Conservation (phyloP, 2,113 vertebrate genomes). For the Archilochus colubris region DNA sequence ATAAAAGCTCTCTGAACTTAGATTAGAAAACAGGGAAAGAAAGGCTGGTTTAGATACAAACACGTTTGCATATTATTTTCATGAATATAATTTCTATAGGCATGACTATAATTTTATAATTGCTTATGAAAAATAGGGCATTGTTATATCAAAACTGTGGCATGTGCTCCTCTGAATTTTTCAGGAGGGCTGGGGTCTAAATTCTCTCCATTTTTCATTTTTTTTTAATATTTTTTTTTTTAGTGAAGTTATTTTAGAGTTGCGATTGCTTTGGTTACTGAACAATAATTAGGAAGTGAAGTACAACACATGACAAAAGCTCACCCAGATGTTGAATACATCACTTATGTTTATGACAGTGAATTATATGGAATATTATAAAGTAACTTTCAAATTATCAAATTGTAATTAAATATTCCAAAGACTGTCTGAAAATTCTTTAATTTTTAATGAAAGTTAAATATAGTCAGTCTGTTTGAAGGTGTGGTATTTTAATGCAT, state of each 20-base stretch:
- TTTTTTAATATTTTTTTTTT: conserved; percentile 28
- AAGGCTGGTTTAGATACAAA: neutral
- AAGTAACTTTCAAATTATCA: conserved; percentile 67
- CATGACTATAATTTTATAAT: neutral
- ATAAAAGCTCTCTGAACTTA: conserved; percentile 31
- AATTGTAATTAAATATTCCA: conserved; percentile 73
- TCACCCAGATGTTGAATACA: conserved; percentile 56
- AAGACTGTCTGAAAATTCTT: conserved; percentile 69
- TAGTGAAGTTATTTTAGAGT: conserved; percentile 45
- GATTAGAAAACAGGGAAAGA: neutral
- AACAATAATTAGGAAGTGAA: conserved; percentile 48
- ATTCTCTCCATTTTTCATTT: neutral
- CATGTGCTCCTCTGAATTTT: neutral
- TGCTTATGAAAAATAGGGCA: conserved; percentile 4
- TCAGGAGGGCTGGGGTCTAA: accelerated
- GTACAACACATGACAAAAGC: conserved; percentile 33
- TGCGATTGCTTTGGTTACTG: neutral
- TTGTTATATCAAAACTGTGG: neutral
- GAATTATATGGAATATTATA: conserved; percentile 67
- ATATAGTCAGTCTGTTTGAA: conserved; percentile 62
- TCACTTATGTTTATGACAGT: conserved; percentile 65
- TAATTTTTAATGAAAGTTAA: conserved; percentile 73
- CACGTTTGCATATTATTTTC: conserved; percentile 45
- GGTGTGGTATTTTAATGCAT: conserved; percentile 63
- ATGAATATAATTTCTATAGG: neutral